A percentile compares a stretch with the other conserved stretches of the same genome.
Conservation (phyloP, 1,140 invertebrate genomes). For the Oncopodura yosiiana region DNA sequence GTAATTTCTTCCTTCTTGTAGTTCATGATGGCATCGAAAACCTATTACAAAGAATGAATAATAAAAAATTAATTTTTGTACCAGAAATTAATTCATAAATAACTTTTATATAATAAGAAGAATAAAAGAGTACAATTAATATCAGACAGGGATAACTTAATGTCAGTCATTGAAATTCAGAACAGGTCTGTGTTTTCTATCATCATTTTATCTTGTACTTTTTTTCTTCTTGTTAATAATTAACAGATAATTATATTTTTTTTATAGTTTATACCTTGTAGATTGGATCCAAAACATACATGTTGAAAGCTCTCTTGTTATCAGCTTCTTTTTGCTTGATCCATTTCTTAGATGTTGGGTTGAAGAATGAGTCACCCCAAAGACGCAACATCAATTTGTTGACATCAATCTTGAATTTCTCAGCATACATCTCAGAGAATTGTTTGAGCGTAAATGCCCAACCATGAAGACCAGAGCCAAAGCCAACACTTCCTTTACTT, state of each 20-base stretch:
- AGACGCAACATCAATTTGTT: constrained; percentile 91
- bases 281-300: constrained; percentile 97
- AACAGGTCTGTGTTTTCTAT: constrained; percentile 38
- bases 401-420: constrained; percentile 96
- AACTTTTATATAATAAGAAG: constrained; percentile 17
- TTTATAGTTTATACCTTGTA: constrained; percentile 68
- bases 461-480: constrained; percentile 96
- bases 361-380: constrained; percentile 99
- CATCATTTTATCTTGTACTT: constrained; percentile 34
- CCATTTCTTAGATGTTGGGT: constrained; percentile 96
- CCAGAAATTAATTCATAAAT: neutral
- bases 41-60: constrained; percentile 41
- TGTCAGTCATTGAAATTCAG: constrained; percentile 32
- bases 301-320: constrained; percentile 93
- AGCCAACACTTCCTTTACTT: constrained; percentile 95
- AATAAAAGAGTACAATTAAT: constrained; percentile 11
- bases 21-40: constrained; percentile 97
- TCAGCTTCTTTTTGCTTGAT: constrained; percentile 76
- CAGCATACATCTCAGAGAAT: constrained; percentile 97
- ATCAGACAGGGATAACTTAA: constrained; percentile 31
- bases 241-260: constrained; percentile 1
- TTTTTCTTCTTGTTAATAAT: no score
- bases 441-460: constrained; percentile 99
- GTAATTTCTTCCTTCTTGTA: constrained; percentile 93
- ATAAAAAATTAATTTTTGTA: neutral